A percentile compares a stretch with the other conserved stretches of the same genome.
phyloP scores from a whole-genome alignment of 2,888 invertebrate genomes.

The Acanthosepion pharaonis region DNA sequence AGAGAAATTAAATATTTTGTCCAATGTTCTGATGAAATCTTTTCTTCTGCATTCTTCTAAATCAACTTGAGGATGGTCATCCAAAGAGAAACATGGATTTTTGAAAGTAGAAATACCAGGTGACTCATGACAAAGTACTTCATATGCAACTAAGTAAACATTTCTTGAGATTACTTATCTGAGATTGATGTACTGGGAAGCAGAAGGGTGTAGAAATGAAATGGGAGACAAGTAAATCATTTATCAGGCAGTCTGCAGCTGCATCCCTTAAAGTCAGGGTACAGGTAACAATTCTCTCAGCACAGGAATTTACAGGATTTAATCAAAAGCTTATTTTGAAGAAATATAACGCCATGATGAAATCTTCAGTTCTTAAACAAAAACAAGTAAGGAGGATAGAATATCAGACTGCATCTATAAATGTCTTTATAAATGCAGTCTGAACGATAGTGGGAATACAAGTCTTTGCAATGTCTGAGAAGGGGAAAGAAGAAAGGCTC shows the following conservation, averaged over 20 bases:
- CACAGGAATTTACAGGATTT: neutral
- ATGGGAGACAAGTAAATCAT: neutral
- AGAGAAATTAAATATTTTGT: no score
- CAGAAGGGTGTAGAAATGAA: neutral
- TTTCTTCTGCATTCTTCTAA: neutral
- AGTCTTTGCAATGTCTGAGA: neutral
- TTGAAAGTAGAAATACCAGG: neutral
- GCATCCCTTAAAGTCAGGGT: no score
- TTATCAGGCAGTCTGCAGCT: neutral
- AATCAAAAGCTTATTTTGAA: neutral
- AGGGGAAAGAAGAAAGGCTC: neutral
- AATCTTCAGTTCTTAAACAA: neutral
- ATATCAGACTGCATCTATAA: neutral
- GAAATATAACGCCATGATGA: neutral
- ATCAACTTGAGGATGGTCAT: neutral
- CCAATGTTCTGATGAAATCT: no score
- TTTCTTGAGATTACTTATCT: neutral
- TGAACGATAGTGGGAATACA: neutral
- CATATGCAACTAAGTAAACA: neutral
- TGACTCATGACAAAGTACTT: neutral
- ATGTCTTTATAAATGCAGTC: conserved; percentile 1
- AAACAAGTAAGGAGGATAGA: neutral
- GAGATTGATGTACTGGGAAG: no score
- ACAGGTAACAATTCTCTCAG: neutral
- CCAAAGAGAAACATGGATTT: neutral